Evolutionary conservation across 2,113 vertebrate species (phyloP), one percentile per base, ranked within the genome.

Genomic region (Stigmatopora nigra): DNA sequence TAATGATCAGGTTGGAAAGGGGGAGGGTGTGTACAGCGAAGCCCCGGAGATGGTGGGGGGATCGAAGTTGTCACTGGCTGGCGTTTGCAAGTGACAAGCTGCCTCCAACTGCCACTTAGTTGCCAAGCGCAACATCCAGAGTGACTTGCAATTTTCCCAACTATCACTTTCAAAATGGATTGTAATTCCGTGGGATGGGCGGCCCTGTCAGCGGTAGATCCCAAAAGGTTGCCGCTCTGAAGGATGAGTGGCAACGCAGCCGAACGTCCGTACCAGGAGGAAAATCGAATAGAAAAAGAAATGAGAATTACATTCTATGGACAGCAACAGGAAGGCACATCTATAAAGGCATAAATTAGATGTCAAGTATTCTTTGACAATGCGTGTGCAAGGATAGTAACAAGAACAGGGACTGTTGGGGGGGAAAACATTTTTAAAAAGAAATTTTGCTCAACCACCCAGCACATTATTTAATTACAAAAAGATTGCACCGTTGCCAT

Each of bases 71-170:
- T 88, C 84, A 87, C 76, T 73, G 66, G 70, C 77, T 82, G 81
- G 81, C 78, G 66, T 81, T 81, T 81, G 72, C 38, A 84, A 83
- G 82, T 86, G 87, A 87, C 84, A 86, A 61, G 81, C 81, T 65
- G 56, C 78, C 81, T 81, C 83, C 80, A 70, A 76, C 85, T 82
- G 86, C 86, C 83, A 84, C 84, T 88, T 84, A 63, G 82, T 84
- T 82, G 83, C 81, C 72, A 79, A 25, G 74, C 77, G 64, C 80
- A 77, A 75, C 80, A 84, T 88, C 84, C 87, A 76, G 82, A 88
- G 84, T 87, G 79, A 89, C 87, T 89, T 83, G 84, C 86, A 89
- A 88, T 88, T 88, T 89, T 87, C 84, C 25, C 73, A 89, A 88
- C 86, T 86, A 88, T 89, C 84, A 87, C 82, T 88, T 86, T 87